Base-by-base conservation (phyloP, 2,113 vertebrate genomes). In the Labrus mixtus region DNA sequence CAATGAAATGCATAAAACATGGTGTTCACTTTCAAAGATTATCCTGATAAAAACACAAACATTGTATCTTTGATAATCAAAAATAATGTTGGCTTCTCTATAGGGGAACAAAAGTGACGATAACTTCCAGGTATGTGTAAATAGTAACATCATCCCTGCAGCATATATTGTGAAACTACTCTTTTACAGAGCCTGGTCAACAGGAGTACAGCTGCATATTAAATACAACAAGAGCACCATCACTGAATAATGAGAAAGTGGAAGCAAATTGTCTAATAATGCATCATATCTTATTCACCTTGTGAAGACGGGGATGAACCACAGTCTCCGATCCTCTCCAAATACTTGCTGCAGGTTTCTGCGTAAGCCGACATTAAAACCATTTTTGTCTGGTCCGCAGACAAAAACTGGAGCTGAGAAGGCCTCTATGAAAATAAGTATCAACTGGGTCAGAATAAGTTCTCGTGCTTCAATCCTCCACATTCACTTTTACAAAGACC, bases 261-360 rank as follows among this genome's bases (percentile, higher is more conserved):
- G 10, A 45, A 22, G 16, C 50, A 4, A 61, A 66, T 58, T n/a
- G 55, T 17, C 6, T 33, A 8, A 46, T 69, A 45, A 55, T 25
- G 68, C 48, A 53, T 68, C 10, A 37, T 5, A 53, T 64, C 10
- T 29, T 3, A 45, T 94, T 85, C 79, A 98, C 98, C 98, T 97
- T 29, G 97, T 96, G 68, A 95, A 96, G 73, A 98, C 76, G 2
- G 98, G 98, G 54, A 99, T 89, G 64, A 98, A 89, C 98, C 98
- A 99, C 29, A 97, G 92, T 83, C 93, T 97, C 72, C 92, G 95
- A 58, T 98, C 88, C 69, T 98, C 96, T 61, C 98, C 98, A 91
- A 99, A 98, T 39, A 99, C 97, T 83, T 99, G 97, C 85, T 93
- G 93, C 64, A 99, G 91, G 81, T 99, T 99, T 92, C 84, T 96